These are phyloP conservation scores for Ctenodactylus gundi DNA, from an alignment of 2,113 vertebrate species.

Conservation along the genomic window DNA sequence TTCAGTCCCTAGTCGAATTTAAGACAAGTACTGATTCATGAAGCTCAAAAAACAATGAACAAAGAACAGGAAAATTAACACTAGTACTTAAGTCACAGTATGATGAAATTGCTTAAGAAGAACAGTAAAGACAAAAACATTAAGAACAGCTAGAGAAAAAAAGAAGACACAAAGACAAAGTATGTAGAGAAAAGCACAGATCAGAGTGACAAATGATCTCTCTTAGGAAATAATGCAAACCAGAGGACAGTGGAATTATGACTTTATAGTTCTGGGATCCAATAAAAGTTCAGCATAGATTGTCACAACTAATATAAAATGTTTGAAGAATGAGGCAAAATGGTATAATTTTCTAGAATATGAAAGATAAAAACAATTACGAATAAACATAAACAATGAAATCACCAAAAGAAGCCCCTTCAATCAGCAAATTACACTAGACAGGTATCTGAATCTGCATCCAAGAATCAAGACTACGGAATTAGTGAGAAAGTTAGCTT, in stretches of 20 bases:
- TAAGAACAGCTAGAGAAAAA: not conserved
- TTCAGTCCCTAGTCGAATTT: no score
- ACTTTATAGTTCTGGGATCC: not conserved
- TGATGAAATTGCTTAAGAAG: not conserved
- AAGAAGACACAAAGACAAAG: not conserved
- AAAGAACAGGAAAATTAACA: not conserved
- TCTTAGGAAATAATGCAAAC: not conserved
- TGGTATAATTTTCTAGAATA: not conserved
- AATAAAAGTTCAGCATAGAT: not conserved
- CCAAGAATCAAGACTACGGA: not conserved
- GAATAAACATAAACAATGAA: not conserved
- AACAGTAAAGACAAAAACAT: not conserved
- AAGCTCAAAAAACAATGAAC: not conserved
- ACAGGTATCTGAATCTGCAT: not conserved
- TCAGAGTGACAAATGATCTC: not conserved
- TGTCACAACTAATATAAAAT: not conserved
- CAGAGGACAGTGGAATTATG: not conserved
- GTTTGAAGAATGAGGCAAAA: slow-evolving; percentile 17
- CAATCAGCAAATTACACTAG: not conserved
- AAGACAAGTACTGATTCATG: no score
- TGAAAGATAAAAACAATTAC: not conserved
- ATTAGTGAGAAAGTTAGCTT: not conserved
- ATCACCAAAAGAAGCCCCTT: not conserved
- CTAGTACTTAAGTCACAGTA: not conserved
- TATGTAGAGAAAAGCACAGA: not conserved